Evolutionary conservation across 2,113 vertebrate species (phyloP).

Genomic region (Dipodomys ordii): DNA sequence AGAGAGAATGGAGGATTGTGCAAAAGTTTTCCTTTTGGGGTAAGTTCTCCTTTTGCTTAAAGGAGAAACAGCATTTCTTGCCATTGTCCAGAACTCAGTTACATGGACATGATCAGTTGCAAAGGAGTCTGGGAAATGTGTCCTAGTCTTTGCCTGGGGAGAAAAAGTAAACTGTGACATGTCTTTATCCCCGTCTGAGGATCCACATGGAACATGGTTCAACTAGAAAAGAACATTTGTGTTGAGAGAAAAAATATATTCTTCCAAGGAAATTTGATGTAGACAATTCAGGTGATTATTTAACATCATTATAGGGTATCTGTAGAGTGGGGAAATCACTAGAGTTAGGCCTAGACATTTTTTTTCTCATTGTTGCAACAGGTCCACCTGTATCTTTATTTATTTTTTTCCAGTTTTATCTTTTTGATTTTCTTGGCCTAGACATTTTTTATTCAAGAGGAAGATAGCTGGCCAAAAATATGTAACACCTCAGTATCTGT

Average conservation of each 20-base stretch:
- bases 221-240: slow-evolving; percentile 7
- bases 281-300: slow-evolving; percentile 36
- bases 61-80: not conserved
- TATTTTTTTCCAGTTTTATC: too few relatives aligned
- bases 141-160: not conserved
- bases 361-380: too few relatives aligned
- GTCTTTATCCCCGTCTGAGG: not conserved
- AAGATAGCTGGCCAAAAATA: slow-evolving; percentile 28
- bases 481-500: not conserved
- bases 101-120: not conserved
- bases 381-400: too few relatives aligned
- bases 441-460: slow-evolving; percentile 25
- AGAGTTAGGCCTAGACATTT: slow-evolving; percentile 47
- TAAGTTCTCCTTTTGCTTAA: slow-evolving; percentile 10
- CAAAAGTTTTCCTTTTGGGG: not conserved
- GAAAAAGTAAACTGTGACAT: slow-evolving; percentile 24
- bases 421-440: too few relatives aligned
- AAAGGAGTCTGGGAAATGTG: not conserved
- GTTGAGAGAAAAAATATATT: slow-evolving; percentile 35
- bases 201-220: slow-evolving; percentile 26
- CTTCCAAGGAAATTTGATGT: slow-evolving; percentile 45
- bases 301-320: not conserved
- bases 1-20: not conserved
- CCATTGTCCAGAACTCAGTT: slow-evolving; percentile 22
- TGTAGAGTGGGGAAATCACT: not conserved